Percentiles rank a stretch among this genome's conserved stretches.
phyloP scores from a whole-genome alignment of 2,797 vertebrate species.

The Falco concolor region DNA sequence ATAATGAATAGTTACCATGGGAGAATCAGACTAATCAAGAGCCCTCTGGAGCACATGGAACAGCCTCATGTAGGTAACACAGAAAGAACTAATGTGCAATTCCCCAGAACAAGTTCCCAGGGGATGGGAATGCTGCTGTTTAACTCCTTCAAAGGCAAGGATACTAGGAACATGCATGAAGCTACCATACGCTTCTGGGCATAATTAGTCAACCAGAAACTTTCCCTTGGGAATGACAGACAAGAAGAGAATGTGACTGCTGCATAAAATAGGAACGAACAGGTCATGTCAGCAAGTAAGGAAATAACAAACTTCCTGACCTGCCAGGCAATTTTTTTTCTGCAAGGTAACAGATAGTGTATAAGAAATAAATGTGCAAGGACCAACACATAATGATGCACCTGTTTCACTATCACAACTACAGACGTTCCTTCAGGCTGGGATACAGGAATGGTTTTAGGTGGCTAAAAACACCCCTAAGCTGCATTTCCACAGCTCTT shows the following conservation, averaged over 20 bases:
- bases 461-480: neutral
- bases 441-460: neutral
- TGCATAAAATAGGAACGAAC: neutral
- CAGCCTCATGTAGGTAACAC: slow-evolving; percentile 36
- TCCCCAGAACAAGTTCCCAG: neutral
- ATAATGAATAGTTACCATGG: slow-evolving; percentile 15
- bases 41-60: neutral
- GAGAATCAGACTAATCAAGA: slow-evolving; percentile 44
- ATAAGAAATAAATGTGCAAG: neutral
- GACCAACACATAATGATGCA: neutral
- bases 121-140: neutral
- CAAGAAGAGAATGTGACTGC: neutral
- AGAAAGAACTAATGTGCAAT: slow-evolving; percentile 9
- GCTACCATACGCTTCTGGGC: neutral
- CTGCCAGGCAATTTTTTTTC: neutral
- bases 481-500: neutral
- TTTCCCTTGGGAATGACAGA: neutral
- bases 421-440: neutral
- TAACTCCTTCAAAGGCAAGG: slow-evolving; percentile 21
- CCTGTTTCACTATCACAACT: neutral
- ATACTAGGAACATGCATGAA: neutral
- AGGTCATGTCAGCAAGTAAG: neutral
- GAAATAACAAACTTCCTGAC: neutral
- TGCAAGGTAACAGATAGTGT: neutral
- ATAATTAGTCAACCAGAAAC: neutral